phyloP scores from a whole-genome alignment of 2,113 vertebrate species.

The Psittacula cyanocephala region DNA sequence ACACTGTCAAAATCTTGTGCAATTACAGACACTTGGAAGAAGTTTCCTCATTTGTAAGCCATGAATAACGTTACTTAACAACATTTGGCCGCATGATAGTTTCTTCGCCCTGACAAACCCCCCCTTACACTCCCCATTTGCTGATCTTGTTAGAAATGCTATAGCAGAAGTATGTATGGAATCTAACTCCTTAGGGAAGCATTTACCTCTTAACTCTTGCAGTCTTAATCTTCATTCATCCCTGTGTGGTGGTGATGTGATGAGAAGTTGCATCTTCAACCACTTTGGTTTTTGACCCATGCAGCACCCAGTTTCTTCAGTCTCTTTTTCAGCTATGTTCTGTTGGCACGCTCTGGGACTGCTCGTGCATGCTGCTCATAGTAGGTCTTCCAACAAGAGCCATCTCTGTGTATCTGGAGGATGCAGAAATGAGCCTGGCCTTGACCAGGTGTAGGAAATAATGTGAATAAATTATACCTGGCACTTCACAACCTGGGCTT shows the following conservation, averaged over 20 bases:
- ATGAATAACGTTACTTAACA: neutral
- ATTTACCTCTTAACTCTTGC: neutral
- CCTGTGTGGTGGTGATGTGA: neutral
- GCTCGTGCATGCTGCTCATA: rapidly evolving
- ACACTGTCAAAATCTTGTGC: neutral
- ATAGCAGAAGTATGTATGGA: neutral
- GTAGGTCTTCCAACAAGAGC: neutral
- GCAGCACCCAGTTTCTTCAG: neutral
- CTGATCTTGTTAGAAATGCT: neutral
- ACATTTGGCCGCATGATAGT: neutral
- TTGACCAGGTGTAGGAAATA: neutral
- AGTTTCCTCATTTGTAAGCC: neutral
- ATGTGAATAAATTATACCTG: neutral
- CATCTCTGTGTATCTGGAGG: neutral
- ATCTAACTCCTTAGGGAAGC: neutral
- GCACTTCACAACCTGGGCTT: neutral
- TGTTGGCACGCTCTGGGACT: neutral
- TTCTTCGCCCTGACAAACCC: neutral
- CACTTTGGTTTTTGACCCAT: neutral
- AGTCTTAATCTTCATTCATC: rapidly evolving
- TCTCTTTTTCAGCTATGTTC: neutral
- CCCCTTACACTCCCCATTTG: neutral
- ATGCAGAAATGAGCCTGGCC: neutral
- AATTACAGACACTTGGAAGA: neutral
- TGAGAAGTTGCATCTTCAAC: neutral